Evolutionary conservation across 1,140 invertebrate genomes (phyloP).

Genomic region (Homalodisca vitripennis): DNA sequence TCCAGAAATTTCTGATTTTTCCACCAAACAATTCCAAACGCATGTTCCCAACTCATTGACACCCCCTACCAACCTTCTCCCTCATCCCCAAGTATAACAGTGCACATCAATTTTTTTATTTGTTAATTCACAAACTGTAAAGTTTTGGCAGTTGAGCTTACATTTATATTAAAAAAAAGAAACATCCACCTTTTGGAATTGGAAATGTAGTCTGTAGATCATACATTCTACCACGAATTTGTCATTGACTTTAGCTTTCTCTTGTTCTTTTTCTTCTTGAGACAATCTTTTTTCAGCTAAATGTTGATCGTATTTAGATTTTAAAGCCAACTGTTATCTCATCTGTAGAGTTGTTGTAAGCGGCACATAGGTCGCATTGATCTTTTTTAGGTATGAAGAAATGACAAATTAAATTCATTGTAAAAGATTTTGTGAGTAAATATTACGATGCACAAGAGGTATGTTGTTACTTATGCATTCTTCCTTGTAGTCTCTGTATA

Average conservation of each 20-base stretch:
- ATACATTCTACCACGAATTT: neutral
- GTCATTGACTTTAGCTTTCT: conserved; percentile 9
- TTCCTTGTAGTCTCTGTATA: conserved; percentile 35
- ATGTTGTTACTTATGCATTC: conserved; percentile 30
- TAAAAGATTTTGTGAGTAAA: conserved; percentile 20
- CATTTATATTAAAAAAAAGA: conserved; percentile 40
- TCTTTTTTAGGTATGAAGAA: conserved; percentile 36
- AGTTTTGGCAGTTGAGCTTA: conserved; percentile 41
- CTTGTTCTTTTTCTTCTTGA: conserved; percentile 6
- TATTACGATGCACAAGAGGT: conserved; percentile 24
- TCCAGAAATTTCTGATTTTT: conserved; percentile 27
- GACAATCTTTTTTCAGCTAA: conserved; percentile 6
- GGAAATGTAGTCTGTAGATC: conserved; percentile 24
- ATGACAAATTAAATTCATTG: conserved; percentile 29
- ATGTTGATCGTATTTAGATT: conserved; percentile 9
- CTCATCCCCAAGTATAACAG: conserved; percentile 52
- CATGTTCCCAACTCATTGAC: conserved; percentile 49
- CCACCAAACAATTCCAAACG: conserved; percentile 42
- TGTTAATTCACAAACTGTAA: conserved; percentile 39
- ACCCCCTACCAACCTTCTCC: conserved; percentile 46
- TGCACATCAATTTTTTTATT: conserved; percentile 33
- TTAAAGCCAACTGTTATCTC: neutral
- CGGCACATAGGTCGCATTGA: conserved; percentile 33
- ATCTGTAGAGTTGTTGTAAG: neutral
- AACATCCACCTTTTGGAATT: conserved; percentile 28